Conservation (phyloP, 2,888 invertebrate genomes). For the Ptilodon capucinus region DNA sequence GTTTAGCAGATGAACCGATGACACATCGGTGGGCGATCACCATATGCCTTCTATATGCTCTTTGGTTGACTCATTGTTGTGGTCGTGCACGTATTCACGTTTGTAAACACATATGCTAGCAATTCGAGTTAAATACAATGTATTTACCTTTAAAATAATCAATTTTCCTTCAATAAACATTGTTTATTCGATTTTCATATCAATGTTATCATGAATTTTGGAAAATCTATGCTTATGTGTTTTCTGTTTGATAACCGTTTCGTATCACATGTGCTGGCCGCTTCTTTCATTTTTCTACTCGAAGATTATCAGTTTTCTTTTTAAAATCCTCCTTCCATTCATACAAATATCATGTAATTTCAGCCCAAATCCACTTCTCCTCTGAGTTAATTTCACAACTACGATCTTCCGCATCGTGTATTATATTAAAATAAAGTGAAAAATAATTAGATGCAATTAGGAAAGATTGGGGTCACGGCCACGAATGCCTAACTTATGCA, state of each 20-base stretch:
- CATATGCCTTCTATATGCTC: no score
- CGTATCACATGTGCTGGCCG: no score
- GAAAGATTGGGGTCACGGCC: slow-evolving; percentile 41
- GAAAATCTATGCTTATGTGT: no score
- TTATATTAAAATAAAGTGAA: not conserved
- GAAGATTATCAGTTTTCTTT: no score
- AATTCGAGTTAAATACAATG: not conserved
- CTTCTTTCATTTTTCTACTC: no score
- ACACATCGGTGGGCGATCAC: slow-evolving; percentile 31
- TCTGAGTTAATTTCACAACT: not conserved
- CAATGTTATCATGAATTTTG: no score
- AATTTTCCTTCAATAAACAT: not conserved
- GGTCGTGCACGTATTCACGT: not conserved
- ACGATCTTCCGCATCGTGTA: no score
- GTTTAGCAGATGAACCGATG: slow-evolving; percentile 14
- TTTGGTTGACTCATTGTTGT: slow-evolving; percentile 42
- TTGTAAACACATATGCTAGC: not conserved
- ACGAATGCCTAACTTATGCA: slow-evolving; percentile 23
- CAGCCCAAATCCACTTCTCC: not conserved
- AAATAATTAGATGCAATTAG: not conserved
- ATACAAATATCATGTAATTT: no score
- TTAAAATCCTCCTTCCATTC: no score
- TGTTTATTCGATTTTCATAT: not conserved
- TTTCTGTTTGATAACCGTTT: no score
- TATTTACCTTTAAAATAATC: not conserved